These are phyloP conservation scores for Arge pagana DNA, from an alignment of 2,888 invertebrate genomes.

Conservation along the genomic window DNA sequence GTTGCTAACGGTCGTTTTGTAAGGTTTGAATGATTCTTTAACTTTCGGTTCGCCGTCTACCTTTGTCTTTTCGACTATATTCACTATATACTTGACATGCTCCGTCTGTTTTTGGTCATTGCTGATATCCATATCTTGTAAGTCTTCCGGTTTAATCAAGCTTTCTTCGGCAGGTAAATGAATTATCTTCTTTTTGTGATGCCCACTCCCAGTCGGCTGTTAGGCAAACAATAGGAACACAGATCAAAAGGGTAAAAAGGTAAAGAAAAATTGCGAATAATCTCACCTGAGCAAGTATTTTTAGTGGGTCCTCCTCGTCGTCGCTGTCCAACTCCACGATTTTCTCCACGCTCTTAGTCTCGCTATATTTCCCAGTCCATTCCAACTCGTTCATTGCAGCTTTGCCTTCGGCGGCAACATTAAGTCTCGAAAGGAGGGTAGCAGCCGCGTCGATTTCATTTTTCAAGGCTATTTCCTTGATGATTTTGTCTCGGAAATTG, in stretches of 20 bases:
- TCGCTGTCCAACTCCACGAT: constrained; percentile 64
- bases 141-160: constrained; percentile 61
- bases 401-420: constrained; percentile 58
- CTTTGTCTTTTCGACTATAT: constrained; percentile 59
- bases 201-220: constrained; percentile 56
- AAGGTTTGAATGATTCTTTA: constrained; percentile 63
- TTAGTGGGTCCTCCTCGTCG: constrained; percentile 65
- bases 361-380: constrained; percentile 62
- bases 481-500: constrained; percentile 59
- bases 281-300: constrained; percentile 63
- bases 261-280: constrained; percentile 22
- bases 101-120: constrained; percentile 42
- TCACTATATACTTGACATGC: constrained; percentile 63
- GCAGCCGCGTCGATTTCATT: constrained; percentile 62
- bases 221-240: constrained; percentile 18
- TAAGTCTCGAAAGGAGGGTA: constrained; percentile 60
- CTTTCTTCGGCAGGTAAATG: constrained; percentile 58
- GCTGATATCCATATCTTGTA: constrained; percentile 56
- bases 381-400: constrained; percentile 63
- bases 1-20: constrained; percentile 63
- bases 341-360: constrained; percentile 47
- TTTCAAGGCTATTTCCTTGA: constrained; percentile 59
- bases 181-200: constrained; percentile 61
- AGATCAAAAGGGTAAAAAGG: not conserved
- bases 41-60: constrained; percentile 29